Conservation (phyloP, 2,113 vertebrate genomes). For the Oryzias woworae region DNA sequence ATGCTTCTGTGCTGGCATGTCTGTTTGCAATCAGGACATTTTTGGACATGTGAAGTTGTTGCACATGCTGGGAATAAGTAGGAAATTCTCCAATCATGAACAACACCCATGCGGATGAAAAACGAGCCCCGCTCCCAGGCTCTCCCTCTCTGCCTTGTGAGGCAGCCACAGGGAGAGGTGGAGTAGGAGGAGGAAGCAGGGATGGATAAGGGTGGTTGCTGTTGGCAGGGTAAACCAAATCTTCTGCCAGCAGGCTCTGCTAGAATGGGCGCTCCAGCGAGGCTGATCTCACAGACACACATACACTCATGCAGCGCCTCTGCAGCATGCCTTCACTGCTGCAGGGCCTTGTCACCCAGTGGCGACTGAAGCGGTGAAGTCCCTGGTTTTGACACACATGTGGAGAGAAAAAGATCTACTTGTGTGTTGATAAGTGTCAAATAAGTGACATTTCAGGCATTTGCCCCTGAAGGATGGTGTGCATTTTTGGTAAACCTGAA, state of each 20-base stretch:
- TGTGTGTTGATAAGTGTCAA: slow-evolving; percentile 43
- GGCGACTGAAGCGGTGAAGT: slow-evolving; percentile 30
- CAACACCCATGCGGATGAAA: slow-evolving; percentile 37
- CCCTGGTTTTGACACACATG: slow-evolving; percentile 34
- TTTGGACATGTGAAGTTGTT: neutral
- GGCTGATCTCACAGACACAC: slow-evolving; percentile 20
- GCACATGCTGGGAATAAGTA: slow-evolving; percentile 16
- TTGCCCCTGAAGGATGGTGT: slow-evolving; percentile 31
- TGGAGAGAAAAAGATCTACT: slow-evolving; percentile 8
- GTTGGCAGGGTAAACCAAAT: slow-evolving; percentile 52
- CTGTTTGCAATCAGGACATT: neutral
- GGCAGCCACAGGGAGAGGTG: slow-evolving; percentile 15
- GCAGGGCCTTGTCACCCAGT: slow-evolving; percentile 57
- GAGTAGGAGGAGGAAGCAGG: slow-evolving; percentile 28
- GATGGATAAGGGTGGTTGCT: slow-evolving; percentile 48
- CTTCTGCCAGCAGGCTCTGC: slow-evolving; percentile 66
- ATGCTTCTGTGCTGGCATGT: slow-evolving; percentile 12
- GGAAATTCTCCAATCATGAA: slow-evolving; percentile 24
- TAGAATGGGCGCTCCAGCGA: slow-evolving; percentile 64
- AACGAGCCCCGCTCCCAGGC: slow-evolving; percentile 31
- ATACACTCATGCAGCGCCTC: slow-evolving; percentile 19
- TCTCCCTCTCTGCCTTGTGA: slow-evolving; percentile 27
- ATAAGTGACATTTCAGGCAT: slow-evolving; percentile 42
- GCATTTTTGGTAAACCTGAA: too few relatives aligned
- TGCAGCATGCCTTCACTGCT: slow-evolving; percentile 46